Evolutionary conservation across 2,797 vertebrate genomes (phyloP), one percentile per base, ranked within the genome.

Genomic region (Tinamus major): DNA sequence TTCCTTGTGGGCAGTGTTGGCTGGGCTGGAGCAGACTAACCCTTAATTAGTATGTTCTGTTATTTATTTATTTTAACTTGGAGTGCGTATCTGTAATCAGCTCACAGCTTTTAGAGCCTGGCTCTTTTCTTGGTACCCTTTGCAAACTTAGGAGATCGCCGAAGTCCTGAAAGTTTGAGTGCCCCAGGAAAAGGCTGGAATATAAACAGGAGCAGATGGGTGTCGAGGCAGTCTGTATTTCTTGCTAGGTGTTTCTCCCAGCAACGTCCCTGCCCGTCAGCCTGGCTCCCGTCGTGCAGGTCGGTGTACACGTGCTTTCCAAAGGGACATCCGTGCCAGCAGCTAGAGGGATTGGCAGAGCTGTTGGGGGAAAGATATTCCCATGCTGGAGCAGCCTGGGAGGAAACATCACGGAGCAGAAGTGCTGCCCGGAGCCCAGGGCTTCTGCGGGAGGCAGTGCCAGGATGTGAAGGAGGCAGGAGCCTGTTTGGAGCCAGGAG

Each of bases 191-290:
- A 29, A 59, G 27, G 9, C 26, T 91, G 87, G 90, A 92, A 90
- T 74, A 51, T 48, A 75, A 63, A 91, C 33, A 74, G 58, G 49
- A 83, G 4, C 15, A 49, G 29, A 42, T 46, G 75, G 65, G 29
- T 78, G 53, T 20, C 65, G 80, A 55, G 87, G 39, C 42, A 78
- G 64, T 91, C 69, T 37, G 15, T 72, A 13, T 90, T 91, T 80
- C 69, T 81, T 92, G 44, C 74, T 77, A 19, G 26, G 49, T 83
- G 64, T 68, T 68, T 94, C 41, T 53, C 78, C 74, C 74, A 87
- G 0, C 44, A 42, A 5, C 81, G 62, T 91, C 51, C 16, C 35
- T 84, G 53, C 72, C 53, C 11, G 1, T 78, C 46, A 27, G 35
- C 39, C 44, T 93, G 87, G 20, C 62, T 83, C 16, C 56, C 85